phyloP scores from a whole-genome alignment of 1,140 invertebrate genomes.

The Asobara japonica region DNA sequence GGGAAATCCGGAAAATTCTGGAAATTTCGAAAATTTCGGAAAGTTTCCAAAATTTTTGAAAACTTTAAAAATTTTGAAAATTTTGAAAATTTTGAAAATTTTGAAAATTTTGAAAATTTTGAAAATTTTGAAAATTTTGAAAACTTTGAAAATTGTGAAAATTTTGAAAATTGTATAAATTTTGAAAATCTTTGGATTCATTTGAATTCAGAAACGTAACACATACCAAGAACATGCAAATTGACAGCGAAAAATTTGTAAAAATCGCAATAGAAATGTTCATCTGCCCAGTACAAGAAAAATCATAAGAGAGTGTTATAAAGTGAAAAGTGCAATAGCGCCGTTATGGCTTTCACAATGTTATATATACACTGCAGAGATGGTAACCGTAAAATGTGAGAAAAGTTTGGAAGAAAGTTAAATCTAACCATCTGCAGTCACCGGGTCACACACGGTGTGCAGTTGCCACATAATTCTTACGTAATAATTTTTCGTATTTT shows the following conservation, averaged over 20 bases:
- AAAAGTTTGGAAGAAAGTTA: conserved; percentile 52
- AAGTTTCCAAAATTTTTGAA: no score
- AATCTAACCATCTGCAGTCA: conserved; percentile 31
- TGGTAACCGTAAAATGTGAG: conserved; percentile 44
- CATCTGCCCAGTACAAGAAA: neutral
- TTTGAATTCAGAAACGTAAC: neutral
- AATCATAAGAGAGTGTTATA: neutral
- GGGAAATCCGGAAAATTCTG: no score
- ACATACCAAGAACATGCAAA: neutral
- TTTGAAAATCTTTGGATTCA: no score
- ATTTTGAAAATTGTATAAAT: no score
- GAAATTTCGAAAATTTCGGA: no score
- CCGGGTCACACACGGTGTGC: conserved; percentile 38
- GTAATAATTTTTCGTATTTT: conserved; percentile 44
- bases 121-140: no score
- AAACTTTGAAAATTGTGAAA: no score
- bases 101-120: no score
- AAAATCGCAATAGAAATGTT: neutral
- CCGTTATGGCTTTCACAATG: conserved; percentile 53
- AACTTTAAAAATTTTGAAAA: no score
- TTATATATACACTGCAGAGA: conserved; percentile 37
- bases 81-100: no score
- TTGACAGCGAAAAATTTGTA: no score
- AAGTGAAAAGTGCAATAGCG: conserved; percentile 55
- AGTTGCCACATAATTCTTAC: conserved; percentile 52